A percentile compares a stretch with the other conserved stretches of the same genome.
phyloP scores from a whole-genome alignment of 2,797 vertebrate species.

The Melanogrammus aeglefinus region DNA sequence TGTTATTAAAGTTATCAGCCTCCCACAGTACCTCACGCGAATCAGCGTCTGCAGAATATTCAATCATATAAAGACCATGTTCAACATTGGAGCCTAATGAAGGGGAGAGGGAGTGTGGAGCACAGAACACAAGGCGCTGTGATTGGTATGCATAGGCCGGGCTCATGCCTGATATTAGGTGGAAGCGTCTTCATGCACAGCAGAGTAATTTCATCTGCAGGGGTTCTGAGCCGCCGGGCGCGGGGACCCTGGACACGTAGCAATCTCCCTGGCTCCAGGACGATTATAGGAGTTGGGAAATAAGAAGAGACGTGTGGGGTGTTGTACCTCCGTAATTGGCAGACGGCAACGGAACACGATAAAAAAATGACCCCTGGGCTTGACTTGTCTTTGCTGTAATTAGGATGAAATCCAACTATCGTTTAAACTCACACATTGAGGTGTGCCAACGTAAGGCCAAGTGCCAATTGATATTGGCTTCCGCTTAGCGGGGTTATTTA shows the following conservation, averaged over 20 bases:
- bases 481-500: constrained; percentile 38
- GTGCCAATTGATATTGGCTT: constrained; percentile 67
- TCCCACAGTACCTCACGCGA: not conserved
- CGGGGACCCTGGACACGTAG: constrained; percentile 46
- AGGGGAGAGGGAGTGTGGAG: constrained; percentile 45
- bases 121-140: constrained; percentile 39
- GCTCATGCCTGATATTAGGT: constrained; percentile 61
- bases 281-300: constrained; percentile 61
- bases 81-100: constrained; percentile 63
- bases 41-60: constrained; percentile 38
- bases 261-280: constrained; percentile 64
- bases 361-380: constrained; percentile 67
- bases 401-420: constrained; percentile 80
- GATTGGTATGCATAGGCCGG: constrained; percentile 63
- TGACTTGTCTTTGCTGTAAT: constrained; percentile 79
- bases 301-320: constrained; percentile 50
- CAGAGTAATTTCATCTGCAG: constrained; percentile 70
- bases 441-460: constrained; percentile 70
- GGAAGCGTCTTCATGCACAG: constrained; percentile 59
- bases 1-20: constrained; percentile 5
- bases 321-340: constrained; percentile 64
- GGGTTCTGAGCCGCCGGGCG: constrained; percentile 64
- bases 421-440: constrained; percentile 71
- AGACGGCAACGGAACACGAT: constrained; percentile 63
- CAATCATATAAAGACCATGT: constrained; percentile 51